Percentiles rank a stretch among this genome's conserved stretches.
These are phyloP conservation scores for Tetramorium simillimum DNA, from an alignment of 1,140 invertebrate genomes.

Conservation along the genomic window DNA sequence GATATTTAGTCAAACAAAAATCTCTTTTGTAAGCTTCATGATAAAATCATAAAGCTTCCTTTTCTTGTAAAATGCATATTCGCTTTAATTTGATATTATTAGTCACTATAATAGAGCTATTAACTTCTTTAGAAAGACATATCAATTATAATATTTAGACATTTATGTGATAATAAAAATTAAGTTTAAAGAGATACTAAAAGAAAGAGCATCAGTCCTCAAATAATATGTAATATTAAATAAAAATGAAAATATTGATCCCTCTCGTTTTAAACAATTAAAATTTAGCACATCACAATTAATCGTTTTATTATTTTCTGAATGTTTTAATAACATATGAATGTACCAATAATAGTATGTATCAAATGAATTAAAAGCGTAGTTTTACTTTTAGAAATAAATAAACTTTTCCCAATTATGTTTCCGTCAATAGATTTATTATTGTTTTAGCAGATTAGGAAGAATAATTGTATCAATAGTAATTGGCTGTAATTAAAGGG, in stretches of 20 bases:
- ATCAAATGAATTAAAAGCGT: background rate
- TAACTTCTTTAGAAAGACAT: background rate
- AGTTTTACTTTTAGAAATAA: background rate
- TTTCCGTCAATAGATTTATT: background rate
- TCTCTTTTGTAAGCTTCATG: background rate
- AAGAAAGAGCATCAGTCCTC: background rate
- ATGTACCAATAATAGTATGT: too few species aligned
- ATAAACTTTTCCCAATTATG: background rate
- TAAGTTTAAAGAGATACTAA: background rate
- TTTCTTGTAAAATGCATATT: background rate
- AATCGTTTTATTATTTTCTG: background rate
- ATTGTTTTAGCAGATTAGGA: too few species aligned
- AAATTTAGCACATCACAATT: background rate
- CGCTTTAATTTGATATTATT: background rate
- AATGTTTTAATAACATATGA: background rate
- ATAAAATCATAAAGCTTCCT: background rate
- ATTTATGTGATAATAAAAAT: background rate
- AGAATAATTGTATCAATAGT: too few species aligned
- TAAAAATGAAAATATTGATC: background rate
- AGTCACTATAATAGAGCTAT: background rate
- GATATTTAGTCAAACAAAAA: background rate
- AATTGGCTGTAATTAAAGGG: background rate
- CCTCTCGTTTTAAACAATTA: background rate
- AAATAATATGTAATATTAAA: background rate
- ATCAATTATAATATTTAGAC: background rate